These are phyloP conservation scores for Neodiprion lecontei DNA, from an alignment of 1,140 invertebrate species.

Conservation along the genomic window DNA sequence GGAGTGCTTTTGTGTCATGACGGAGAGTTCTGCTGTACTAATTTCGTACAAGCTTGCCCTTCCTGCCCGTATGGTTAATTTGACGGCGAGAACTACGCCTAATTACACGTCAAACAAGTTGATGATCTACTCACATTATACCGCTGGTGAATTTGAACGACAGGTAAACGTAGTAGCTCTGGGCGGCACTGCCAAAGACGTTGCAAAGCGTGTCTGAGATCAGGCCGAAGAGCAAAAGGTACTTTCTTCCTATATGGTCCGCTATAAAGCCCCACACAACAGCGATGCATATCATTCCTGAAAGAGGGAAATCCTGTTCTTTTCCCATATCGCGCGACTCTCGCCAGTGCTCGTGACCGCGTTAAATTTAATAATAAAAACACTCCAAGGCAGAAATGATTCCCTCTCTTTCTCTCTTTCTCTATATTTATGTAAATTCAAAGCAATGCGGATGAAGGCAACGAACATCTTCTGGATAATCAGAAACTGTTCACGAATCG, in stretches of 20 bases:
- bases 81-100: no score
- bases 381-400: no score
- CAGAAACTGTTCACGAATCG: no score
- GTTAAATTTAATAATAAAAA: no score
- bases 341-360: not conserved
- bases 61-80: not conserved
- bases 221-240: conserved; percentile 62
- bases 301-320: conserved; percentile 1
- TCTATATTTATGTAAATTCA: no score
- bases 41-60: not conserved
- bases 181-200: conserved; percentile 59
- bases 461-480: no score
- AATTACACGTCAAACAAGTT: no score
- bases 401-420: no score
- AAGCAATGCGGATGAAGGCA: no score
- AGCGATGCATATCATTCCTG: conserved; percentile 66
- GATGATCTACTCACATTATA: conserved; percentile 61
- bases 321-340: not conserved
- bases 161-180: conserved; percentile 63
- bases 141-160: conserved; percentile 66
- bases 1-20: not conserved
- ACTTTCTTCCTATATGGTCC: conserved; percentile 58
- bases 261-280: conserved; percentile 66
- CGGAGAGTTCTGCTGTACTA: not conserved
- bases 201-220: conserved; percentile 64